Conservation (phyloP, 2,113 vertebrate genomes). For the Grammomys dolichurus region DNA sequence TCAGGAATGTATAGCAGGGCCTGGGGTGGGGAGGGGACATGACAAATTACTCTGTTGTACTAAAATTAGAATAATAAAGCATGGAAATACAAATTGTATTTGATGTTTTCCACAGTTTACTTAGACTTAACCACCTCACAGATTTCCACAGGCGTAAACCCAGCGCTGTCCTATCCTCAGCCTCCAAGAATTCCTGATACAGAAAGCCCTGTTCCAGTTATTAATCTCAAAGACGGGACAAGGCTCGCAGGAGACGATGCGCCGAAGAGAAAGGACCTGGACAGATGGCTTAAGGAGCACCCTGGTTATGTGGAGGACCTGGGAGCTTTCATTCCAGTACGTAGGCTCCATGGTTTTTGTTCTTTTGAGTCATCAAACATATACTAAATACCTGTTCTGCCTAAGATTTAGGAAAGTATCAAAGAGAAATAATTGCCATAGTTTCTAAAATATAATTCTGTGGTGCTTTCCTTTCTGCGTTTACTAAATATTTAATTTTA, state of each 20-base stretch:
- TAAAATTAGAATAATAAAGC: constrained; percentile 36
- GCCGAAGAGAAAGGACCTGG: constrained; percentile 95
- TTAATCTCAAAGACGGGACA: constrained; percentile 98
- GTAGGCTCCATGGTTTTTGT: constrained; percentile 74
- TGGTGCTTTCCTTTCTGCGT: constrained; percentile 3
- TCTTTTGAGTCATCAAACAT: not conserved
- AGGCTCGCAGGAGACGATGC: constrained; percentile 98
- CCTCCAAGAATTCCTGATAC: constrained; percentile 88
- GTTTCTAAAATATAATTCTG: not conserved
- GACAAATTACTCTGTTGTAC: not conserved
- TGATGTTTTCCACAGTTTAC: constrained; percentile 87
- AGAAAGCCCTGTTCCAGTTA: constrained; percentile 96
- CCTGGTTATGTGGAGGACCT: constrained; percentile 98
- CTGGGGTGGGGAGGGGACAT: accelerated
- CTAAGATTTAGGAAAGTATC: constrained; percentile 39
- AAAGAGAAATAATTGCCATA: constrained; percentile 23
- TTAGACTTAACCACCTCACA: constrained; percentile 91
- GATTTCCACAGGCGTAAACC: constrained; percentile 85
- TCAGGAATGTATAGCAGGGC: not conserved
- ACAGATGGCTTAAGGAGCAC: constrained; percentile 96
- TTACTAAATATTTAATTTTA: constrained; percentile 18
- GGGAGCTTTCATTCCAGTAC: constrained; percentile 96
- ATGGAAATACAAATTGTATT: constrained; percentile 13
- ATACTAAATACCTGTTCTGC: not conserved
- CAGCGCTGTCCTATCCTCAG: constrained; percentile 85